Percentiles rank a stretch among this genome's conserved stretches.
These are phyloP conservation scores for Dinocampus coccinellae DNA, from an alignment of 2,888 invertebrate species.

Conservation along the genomic window DNA sequence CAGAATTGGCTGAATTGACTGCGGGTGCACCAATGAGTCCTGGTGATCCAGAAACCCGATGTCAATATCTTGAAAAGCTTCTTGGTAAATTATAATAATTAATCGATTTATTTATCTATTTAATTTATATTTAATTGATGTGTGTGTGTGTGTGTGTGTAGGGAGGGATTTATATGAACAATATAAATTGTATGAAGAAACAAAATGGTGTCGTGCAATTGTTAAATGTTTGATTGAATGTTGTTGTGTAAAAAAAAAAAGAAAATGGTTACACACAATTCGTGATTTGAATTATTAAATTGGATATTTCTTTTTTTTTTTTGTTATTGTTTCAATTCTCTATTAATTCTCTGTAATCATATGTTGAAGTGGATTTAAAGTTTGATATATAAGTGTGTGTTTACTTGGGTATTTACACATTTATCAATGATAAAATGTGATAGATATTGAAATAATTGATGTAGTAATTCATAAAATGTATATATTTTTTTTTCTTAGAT, in stretches of 20 bases:
- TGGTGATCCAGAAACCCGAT: conserved; percentile 71
- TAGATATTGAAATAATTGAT: too few species aligned
- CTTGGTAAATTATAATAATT: conserved; percentile 67
- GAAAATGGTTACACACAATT: conserved; percentile 48
- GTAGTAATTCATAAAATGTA: neutral
- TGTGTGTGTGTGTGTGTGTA: neutral
- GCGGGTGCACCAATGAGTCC: conserved; percentile 64
- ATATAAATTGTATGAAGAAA: too few species aligned
- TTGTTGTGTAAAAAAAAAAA: conserved; percentile 40
- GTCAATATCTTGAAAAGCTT: conserved; percentile 73
- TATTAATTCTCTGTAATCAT: too few species aligned
- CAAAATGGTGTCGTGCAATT: conserved; percentile 8
- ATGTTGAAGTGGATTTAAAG: neutral
- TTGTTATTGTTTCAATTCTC: too few species aligned
- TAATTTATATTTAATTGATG: neutral
- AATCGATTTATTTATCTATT: neutral
- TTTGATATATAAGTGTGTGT: too few species aligned
- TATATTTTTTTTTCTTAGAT: neutral
- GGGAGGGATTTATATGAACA: conserved; percentile 2
- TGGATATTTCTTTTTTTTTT: neutral
- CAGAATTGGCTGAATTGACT: conserved; percentile 70
- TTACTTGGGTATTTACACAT: too few species aligned
- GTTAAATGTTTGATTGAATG: conserved; percentile 38
- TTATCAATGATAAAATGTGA: too few species aligned
- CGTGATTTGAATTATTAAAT: conserved; percentile 41